Evolutionary conservation across 2,797 vertebrate species (phyloP), one percentile per base, ranked within the genome.

Genomic region (Erithacus rubecula): DNA sequence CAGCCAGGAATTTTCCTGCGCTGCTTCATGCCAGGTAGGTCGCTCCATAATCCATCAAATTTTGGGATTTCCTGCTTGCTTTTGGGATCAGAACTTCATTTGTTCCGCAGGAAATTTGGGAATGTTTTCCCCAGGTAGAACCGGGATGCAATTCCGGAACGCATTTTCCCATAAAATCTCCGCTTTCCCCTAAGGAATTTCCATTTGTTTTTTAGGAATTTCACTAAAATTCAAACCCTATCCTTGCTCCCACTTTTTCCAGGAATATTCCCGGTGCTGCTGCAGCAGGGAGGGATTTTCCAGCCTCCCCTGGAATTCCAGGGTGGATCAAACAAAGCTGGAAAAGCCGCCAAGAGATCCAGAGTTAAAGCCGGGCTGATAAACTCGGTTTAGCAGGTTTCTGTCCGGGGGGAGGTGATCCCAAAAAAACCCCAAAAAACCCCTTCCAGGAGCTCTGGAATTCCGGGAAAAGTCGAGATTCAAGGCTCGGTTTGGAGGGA

Each of bases 1-100:
- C 74, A 23, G 9, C 26, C 34, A 62, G 70, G 58, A 75, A 19
- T 26, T 32, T 29, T 52, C 80, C 83, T 37, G 63, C 78, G 22
- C 36, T 18, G 4, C 79, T 64, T 37, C n/a, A 2, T 32, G 71
- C 59, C 43, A 89, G 95, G 96, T 96, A 79, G 12, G 94, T 67
- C 23, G 5, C 70, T 60, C 12, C 41, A 7, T 6, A 2, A 3
- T 3, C 29, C 58, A 9, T 2, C 4, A 2, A 6, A 9, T 2
- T 32, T 39, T 9, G 22, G 51, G 60, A 11, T 56, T 56, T 37
- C 10, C 19, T 4, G n/a, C 3, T 12, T 3, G 26, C 15, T 2
- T 53, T 65, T 20, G 41, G 49, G 27, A 30, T 59, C 34, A 1
- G 11, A 52, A 18, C 5, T 46, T 6, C 15, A 6, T 51, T 62